Evolutionary conservation across 23 tunicate species (phyloP), one percentile per base, ranked within the genome.

Genomic region (Styela plicata): DNA sequence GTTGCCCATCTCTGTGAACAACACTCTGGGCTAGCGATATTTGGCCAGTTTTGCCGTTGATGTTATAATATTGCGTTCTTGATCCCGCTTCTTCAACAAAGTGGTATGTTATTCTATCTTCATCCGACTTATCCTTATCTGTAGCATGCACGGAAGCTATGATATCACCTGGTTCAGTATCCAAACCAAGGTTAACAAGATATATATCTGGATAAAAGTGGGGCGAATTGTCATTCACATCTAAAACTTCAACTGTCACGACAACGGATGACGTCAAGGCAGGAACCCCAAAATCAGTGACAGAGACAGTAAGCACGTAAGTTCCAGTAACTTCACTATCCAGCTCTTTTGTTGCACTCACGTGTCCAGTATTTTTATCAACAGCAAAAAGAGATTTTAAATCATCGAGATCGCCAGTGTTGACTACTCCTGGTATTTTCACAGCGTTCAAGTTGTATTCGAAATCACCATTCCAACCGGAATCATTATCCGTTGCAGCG

Each of bases 191-290:
- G 1, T 61, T 10, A 17, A 80, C 85, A 29, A 52, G 20, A 64
- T 91, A 93, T 24, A 77, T 61, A 2, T 19, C 33, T 26, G 82
- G 69, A 34, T 62, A 44, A 34, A 88, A 81, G 0, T 26, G 62
- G 17, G 98, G 98, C 10, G 93, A 78, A 69, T 93, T 88, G 69
- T 93, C 98, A 62, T 93, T 93, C n/a, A 62, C 69, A 69, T 88
- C 79, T 2, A 36, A 18, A 25, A 93, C 82, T n/a, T 69, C 64
- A 0, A 93, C 87, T 1, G 34, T 33, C 21, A 93, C 81, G 17
- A n/a, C 70, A 2, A 79, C 65, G 3, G 73, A 34, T 23, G 86
- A 52, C 24, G 80, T 66, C 37, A 84, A 74, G 35, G 63, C 85
- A 2, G 97, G 94, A 20, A 36, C 26, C 13, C 97, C 97, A 44